Evolutionary conservation across 2,888 invertebrate genomes (phyloP).

Genomic region (Drepanosiphum platanoidis): DNA sequence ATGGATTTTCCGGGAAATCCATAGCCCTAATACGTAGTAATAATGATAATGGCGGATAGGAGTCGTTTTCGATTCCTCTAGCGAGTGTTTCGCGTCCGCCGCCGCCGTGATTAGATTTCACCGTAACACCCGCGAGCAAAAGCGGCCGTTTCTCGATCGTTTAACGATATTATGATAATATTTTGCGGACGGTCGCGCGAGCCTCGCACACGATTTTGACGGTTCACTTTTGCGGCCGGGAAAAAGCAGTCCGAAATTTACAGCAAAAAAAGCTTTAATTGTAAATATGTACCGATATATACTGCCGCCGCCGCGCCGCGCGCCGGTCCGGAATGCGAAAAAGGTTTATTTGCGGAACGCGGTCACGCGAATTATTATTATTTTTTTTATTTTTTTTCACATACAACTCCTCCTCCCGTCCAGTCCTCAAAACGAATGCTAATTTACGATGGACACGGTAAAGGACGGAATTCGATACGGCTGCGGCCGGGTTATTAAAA

Average conservation of each 20-base stretch:
- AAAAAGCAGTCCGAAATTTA: background rate
- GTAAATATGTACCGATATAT: constrained; percentile 10
- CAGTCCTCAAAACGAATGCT: background rate
- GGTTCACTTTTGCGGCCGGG: background rate
- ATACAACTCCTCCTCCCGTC: background rate
- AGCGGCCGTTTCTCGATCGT: too few species aligned
- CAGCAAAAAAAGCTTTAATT: background rate
- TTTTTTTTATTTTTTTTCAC: background rate
- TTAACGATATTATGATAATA: too few species aligned
- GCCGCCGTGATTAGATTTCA: too few species aligned
- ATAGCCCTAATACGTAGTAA: too few species aligned
- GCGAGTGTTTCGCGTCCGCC: too few species aligned
- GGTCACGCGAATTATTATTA: constrained; percentile 21
- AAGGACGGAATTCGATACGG: background rate
- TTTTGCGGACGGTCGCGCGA: too few species aligned
- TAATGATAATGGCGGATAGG: too few species aligned
- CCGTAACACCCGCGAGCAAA: too few species aligned
- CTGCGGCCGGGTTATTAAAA: constrained; percentile 15
- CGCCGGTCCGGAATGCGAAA: background rate
- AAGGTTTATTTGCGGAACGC: background rate
- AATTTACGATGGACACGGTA: background rate
- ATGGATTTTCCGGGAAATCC: too few species aligned
- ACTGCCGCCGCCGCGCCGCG: background rate
- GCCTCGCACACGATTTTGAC: background rate
- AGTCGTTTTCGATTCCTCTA: too few species aligned